Conservation (phyloP, 2,113 vertebrate species). For the Erythrocebus patas region DNA sequence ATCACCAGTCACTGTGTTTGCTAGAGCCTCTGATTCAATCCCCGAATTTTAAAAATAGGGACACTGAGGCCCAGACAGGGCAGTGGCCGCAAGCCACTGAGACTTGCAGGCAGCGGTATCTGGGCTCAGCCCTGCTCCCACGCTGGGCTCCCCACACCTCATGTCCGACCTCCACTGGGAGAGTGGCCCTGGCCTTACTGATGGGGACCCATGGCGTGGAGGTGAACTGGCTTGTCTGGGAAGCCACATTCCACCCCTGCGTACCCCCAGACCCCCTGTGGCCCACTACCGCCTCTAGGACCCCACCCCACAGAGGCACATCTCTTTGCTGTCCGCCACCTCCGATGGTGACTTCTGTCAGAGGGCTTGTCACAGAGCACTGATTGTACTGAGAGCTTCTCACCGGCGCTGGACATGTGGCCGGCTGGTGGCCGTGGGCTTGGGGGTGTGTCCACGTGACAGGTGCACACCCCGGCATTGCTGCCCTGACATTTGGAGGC, state of each 20-base stretch:
- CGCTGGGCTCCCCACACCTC: too few relatives aligned
- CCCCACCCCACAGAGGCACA: neutral
- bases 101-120: rapidly evolving
- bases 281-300: neutral
- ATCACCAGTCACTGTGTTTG: rapidly evolving
- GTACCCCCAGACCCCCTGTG: rapidly evolving
- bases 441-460: rapidly evolving
- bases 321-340: rapidly evolving
- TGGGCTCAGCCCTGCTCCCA: neutral
- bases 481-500: neutral
- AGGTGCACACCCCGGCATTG: neutral
- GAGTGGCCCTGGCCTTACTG: neutral
- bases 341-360: rapidly evolving
- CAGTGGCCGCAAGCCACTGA: neutral
- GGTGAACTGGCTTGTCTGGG: neutral
- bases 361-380: neutral
- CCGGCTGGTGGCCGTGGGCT: rapidly evolving
- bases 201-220: rapidly evolving
- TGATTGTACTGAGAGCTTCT: neutral
- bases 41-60: neutral
- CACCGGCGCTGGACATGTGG: rapidly evolving
- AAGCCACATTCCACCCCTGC: neutral
- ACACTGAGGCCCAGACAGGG: neutral
- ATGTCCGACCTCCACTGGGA: rapidly evolving
- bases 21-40: too few relatives aligned